phyloP scores from a whole-genome alignment of 2,113 vertebrate species.

The Saiga tatarica region DNA sequence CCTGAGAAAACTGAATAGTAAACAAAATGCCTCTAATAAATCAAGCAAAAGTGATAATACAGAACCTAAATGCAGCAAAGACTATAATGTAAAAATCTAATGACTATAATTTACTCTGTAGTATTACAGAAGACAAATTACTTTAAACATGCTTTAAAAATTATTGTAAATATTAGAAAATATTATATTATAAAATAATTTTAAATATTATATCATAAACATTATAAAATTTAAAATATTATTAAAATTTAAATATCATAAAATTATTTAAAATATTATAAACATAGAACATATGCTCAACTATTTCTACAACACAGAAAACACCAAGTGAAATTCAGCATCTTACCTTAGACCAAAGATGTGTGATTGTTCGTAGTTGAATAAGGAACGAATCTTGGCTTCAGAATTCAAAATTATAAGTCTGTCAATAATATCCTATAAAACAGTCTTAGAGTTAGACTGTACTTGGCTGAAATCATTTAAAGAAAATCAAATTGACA shows the following conservation, averaged over 20 bases:
- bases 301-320: constrained; percentile 34
- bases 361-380: constrained; percentile 96
- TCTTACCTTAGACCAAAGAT: constrained; percentile 96
- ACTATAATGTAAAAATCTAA: neutral
- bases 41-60: neutral
- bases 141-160: neutral
- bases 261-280: neutral
- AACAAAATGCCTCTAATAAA: neutral
- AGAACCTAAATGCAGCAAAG: neutral
- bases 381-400: constrained; percentile 94
- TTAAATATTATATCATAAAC: neutral
- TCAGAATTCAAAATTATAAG: constrained; percentile 94
- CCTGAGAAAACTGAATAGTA: neutral
- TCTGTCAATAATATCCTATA: constrained; percentile 95
- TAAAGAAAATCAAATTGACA: constrained; percentile 39
- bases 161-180: neutral
- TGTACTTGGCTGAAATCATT: neutral
- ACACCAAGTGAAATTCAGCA: constrained; percentile 56
- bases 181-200: too few relatives aligned
- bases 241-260: neutral
- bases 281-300: neutral
- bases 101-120: neutral
- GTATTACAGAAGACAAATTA: neutral
- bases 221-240: neutral
- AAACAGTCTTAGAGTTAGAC: constrained; percentile 40